Base-by-base conservation (phyloP, 2,797 vertebrate species). In the Myiotriccus ornatus region DNA sequence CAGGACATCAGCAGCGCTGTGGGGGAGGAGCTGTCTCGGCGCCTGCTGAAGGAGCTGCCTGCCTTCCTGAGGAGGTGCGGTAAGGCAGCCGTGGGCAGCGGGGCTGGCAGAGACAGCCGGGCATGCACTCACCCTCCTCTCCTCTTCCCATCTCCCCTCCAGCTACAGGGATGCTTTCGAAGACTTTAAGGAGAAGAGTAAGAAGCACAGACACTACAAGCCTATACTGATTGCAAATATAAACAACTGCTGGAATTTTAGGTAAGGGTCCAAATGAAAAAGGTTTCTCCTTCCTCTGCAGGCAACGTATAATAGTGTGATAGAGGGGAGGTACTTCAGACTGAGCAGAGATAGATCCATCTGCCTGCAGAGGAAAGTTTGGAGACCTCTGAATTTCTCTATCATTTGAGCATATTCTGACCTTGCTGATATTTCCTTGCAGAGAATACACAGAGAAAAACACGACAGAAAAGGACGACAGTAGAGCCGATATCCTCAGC, bases 231-330 rank as follows among this genome's bases (percentile, higher is more conserved):
- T 99, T 47, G 98, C 98, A 89, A 98, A 98, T 80, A 97, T 99
- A 84, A 98, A 98, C 91, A 98, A 98, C 95, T 98, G 99, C 85
- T 93, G 97, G 79, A 97, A 98, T 95, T 98, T 99, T 97, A 97
- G 99, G 99, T 99, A 94, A 98, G 89, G 8, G 11, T 55, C 23
- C 15, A 2, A 62, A 86, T 39, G 30, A 27, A 75, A 76, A 57
- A 25, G 34, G 19, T 62, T 68, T 87, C 10, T 86, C 20, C 63
- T 70, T 94, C 63, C 37, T 76, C 46, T 64, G 41, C 53, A 32
- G 78, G 47, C 39, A 60, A 2, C 0, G 0, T 47, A 4, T 43
- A 24, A 25, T 7, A 30, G 41, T 25, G 49, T 27, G 41, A 13
- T 17, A 43, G 60, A 44, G 39, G 49, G 18, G 41, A 76, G 25